Percentiles rank a stretch among this genome's conserved stretches.
phyloP scores from a whole-genome alignment of 2,797 vertebrate genomes.

The Agapornis canus region DNA sequence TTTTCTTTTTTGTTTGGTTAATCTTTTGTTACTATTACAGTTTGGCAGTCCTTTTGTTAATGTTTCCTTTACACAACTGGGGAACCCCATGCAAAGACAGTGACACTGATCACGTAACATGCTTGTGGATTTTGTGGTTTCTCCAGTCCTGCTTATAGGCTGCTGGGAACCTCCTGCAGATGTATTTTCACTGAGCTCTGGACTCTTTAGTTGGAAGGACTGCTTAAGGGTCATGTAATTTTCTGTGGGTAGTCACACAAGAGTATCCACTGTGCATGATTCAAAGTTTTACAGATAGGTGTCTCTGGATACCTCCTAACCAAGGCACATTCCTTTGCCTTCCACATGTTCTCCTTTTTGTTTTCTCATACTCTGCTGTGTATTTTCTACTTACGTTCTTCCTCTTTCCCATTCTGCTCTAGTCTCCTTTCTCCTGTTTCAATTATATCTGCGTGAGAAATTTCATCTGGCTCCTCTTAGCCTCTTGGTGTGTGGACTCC shows the following conservation, averaged over 20 bases:
- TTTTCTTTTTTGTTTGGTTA: not conserved
- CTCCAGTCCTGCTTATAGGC: not conserved
- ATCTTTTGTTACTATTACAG: not conserved
- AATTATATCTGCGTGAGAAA: not conserved
- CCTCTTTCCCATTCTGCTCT: not conserved
- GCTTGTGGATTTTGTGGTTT: constrained; percentile 27
- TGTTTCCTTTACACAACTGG: not conserved
- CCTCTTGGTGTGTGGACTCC: not conserved
- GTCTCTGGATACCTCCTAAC: not conserved
- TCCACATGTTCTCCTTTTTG: not conserved
- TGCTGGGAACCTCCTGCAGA: not conserved
- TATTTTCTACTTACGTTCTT: not conserved
- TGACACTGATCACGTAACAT: not conserved
- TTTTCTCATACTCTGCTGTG: not conserved
- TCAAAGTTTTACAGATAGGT: not conserved
- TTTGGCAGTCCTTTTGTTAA: not conserved
- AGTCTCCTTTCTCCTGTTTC: not conserved
- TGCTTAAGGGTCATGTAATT: not conserved
- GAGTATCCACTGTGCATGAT: not conserved
- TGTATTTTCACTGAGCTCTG: not conserved
- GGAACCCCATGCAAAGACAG: not conserved
- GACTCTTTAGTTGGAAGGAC: not conserved
- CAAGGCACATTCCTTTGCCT: not conserved
- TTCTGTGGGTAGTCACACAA: not conserved
- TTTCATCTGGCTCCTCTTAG: not conserved